Evolutionary conservation across 2,113 vertebrate species (phyloP), one percentile per base, ranked within the genome.

Genomic region (Rousettus leschenaultii): DNA sequence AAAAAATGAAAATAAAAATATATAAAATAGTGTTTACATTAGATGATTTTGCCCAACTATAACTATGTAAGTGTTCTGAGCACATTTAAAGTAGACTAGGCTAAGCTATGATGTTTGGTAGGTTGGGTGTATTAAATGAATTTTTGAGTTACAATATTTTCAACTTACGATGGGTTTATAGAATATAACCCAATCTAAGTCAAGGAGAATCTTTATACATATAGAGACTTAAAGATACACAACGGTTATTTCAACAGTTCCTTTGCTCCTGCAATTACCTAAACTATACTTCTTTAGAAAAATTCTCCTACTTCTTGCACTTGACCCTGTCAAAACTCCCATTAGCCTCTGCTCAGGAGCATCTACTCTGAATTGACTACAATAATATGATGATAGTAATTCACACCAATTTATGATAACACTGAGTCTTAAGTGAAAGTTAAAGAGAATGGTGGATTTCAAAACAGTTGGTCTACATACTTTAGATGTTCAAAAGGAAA

Each of bases 401-500:
- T 86, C 70, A 83, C 33, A 66, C 48, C 63, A 82, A 45, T 75
- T 87, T 65, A 91, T 71, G 75, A 87, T 59, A 94, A 89, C n/a
- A 11, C 48, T 61, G n/a, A 80, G 71, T 66, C 22, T 59, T 21
- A 91, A 93, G 38, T 66, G 57, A 84, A 73, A 78, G 61, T 48
- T 38, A 96, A 96, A 87, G 33, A 92, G 28, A 87, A 78, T 70
- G 33, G 48, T 43, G 14, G 40, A 63, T 95, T 95, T 95, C 38
- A 93, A 55, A 95, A 40, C 51, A 93, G 38, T 55, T 4, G 8
- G 24, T 30, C 38, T 63, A 93, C 13, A 19, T 57, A 89, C 9
- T 40, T 77, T 51, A 45, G 16, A 84, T 59, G 22, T 48, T 7
- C 55, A 95, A 59, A 51, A 43, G 11, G 33, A 87, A 77, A 91